Base-by-base conservation (phyloP, 2,888 invertebrate genomes). In the Cantharis nigra region DNA sequence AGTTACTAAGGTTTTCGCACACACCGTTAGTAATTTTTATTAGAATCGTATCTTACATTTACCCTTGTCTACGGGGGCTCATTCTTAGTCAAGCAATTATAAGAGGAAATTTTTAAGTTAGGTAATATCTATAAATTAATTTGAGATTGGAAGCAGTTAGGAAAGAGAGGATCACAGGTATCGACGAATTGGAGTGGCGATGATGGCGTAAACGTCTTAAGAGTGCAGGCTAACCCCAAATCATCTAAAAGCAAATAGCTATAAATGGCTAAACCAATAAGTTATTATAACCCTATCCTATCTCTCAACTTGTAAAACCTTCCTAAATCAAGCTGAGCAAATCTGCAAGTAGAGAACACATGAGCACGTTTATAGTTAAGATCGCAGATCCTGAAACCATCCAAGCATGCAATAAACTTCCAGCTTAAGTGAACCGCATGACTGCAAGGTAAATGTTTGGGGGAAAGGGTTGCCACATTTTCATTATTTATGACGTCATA, bases 341-440 rank as follows among this genome's bases (percentile, higher is more conserved):
- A 87, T 87, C 87, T 87, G 86, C 85, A 85, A 84, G 83, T 85
- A 82, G 75, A 76, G 83, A 83, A 86, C 86, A 86, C 86, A 86
- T 85, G 87, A 86, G 86, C 86, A 87, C 86, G 86, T 87, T 85
- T 85, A 83, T 84, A 85, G 85, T 85, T 85, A 84, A 85, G 85
- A 85, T 85, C 84, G 83, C 82, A 80, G 83, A 84, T 84, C 86
- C 86, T 84, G 85, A 86, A 87, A 85, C 85, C 87, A 86, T 86
- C 85, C 84, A 83, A 87, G 85, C 85, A 83, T 85, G 87, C 86
- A 87, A 87, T 88, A 88, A 88, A 88, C 87, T 87, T 86, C 83
- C 83, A 86, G 87, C 87, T 87, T 87, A 87, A 85, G 86, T 85
- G 87, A 86, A 87, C 87, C 87, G 87, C 87, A 87, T 86, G 87